Conservation (phyloP, 2,888 invertebrate genomes). For the Cryptus armator region DNA sequence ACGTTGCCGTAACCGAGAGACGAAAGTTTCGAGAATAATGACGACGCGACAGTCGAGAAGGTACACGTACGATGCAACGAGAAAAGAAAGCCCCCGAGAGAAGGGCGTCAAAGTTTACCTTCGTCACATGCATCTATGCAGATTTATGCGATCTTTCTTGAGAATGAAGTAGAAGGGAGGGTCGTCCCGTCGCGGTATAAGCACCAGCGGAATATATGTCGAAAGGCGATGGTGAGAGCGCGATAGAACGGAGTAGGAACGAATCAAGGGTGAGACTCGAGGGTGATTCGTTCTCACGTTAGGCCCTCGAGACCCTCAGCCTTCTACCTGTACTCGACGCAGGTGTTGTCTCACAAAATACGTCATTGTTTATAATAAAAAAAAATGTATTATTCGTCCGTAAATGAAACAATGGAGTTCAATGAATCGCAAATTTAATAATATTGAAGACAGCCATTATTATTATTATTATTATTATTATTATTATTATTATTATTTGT, state of each 20-base stretch:
- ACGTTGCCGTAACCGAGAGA: conserved; percentile 41
- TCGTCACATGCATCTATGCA: conserved; percentile 82
- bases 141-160: conserved; percentile 81
- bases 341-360: conserved; percentile 59
- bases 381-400: conserved; percentile 28
- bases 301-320: conserved; percentile 39
- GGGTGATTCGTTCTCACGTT: conserved; percentile 64
- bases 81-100: conserved; percentile 24
- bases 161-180: conserved; percentile 64
- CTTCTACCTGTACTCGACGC: conserved; percentile 61
- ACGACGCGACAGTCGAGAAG: conserved; percentile 46
- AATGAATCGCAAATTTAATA: no score
- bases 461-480: no score
- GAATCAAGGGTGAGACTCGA: conserved; percentile 61
- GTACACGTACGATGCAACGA: conserved; percentile 63
- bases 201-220: conserved; percentile 14
- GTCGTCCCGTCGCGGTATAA: conserved; percentile 23
- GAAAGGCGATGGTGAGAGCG: conserved; percentile 46
- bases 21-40: conserved; percentile 57
- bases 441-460: no score
- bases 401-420: no score
- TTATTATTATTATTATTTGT: no score
- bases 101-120: conserved; percentile 79
- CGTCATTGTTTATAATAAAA: conserved; percentile 57
- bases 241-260: conserved; percentile 42